Base-by-base conservation (phyloP, 2,113 vertebrate genomes). In the Ciconia maguari region DNA sequence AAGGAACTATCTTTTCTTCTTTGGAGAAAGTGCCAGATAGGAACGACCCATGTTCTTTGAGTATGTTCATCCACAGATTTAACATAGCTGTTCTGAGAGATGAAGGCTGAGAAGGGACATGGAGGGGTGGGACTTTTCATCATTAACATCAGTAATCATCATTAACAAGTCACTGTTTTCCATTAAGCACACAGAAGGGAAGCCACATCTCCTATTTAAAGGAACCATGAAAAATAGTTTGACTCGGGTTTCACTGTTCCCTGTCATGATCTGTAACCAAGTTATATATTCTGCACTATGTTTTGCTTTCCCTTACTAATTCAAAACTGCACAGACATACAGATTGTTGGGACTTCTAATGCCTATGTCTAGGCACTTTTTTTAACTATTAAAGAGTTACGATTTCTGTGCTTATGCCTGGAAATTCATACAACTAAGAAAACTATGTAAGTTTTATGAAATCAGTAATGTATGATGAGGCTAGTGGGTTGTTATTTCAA, bases 1-100 rank as follows among this genome's bases (percentile, higher is more conserved):
- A 78, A 74, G 11, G 8, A 83, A 61, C 22, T 76, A 16, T 7
- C 34, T 64, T 57, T 74, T 60, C 36, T 65, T 36, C 79, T 69
- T 38, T 36, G 19, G 27, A 82, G 19, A 38, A 76, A 60, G n/a
- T 44, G 24, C 26, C 30, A n/a, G 22, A 58, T 24, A 20, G 75
- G 44, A 65, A 64, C 11, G 15, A 26, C 2, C 0, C 7, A 0
- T 2, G 1, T 38, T 60, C 30, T 76, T 5, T 7, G 16, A 69
- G 38, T 10, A 42, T 34, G 55, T 48, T 79, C 25, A 16, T 26
- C 16, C 41, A 52, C 15, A 34, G 22, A 32, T 72, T 75, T 76
- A 29, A 34, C 15, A 16, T 2, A 34, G 48, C 15, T 38, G 38
- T 30, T 18, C 30, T 49, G 27, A 78, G 22, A 48, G 30, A 58